These are phyloP conservation scores for Pipistrellus kuhlii DNA, from an alignment of 2,797 vertebrate genomes.

Conservation along the genomic window DNA sequence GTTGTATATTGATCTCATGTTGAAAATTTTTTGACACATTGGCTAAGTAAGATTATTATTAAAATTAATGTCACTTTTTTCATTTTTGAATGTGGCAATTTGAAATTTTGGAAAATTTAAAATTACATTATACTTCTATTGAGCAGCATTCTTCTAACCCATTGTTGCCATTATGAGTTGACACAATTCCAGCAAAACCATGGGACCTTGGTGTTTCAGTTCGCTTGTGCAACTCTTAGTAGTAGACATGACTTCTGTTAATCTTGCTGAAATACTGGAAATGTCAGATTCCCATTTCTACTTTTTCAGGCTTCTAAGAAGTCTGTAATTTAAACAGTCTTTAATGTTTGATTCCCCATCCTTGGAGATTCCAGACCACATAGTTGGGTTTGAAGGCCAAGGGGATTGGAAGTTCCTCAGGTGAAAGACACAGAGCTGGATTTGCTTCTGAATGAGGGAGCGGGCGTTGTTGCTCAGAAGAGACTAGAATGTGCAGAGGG, in stretches of 20 bases:
- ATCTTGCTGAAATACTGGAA: slow-evolving; percentile 23
- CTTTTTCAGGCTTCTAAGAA: slow-evolving; percentile 28
- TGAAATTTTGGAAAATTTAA: slow-evolving; percentile 23
- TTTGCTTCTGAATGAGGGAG: slow-evolving; percentile 28
- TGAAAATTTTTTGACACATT: background rate
- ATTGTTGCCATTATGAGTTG: background rate
- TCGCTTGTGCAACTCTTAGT: background rate
- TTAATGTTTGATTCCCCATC: background rate
- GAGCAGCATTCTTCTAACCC: background rate
- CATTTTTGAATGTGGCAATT: slow-evolving; percentile 31
- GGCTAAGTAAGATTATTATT: background rate
- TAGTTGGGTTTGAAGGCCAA: background rate
- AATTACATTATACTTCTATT: slow-evolving; percentile 16
- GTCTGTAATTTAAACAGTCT: background rate
- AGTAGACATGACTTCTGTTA: background rate
- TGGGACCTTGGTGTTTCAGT: background rate
- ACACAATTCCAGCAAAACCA: slow-evolving; percentile 21
- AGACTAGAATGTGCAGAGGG: background rate
- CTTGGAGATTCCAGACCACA: background rate
- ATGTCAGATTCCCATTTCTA: background rate
- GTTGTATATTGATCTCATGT: background rate
- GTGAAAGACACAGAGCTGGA: background rate
- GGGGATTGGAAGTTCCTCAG: background rate
- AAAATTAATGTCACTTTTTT: slow-evolving; percentile 48
- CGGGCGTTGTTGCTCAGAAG: background rate